Evolutionary conservation across 1,140 invertebrate species (phyloP).

Genomic region (Nymphalis io): DNA sequence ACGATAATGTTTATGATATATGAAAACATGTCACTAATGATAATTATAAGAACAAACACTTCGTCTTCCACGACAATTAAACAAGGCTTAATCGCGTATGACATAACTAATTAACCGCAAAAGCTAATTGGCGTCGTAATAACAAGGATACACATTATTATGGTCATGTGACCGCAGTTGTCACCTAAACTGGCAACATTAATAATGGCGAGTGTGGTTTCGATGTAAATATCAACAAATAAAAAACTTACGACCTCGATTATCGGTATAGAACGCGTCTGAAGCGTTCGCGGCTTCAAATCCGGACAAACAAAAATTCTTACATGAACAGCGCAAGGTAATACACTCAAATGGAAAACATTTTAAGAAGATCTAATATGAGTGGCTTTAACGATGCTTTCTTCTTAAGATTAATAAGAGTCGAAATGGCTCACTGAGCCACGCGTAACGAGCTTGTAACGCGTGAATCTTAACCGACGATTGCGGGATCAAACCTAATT

Average conservation of each 20-base stretch:
- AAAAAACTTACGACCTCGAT: background rate
- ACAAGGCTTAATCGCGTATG: constrained; percentile 22
- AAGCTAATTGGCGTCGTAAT: constrained; percentile 21
- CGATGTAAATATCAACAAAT: background rate
- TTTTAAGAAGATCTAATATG: too few relatives aligned
- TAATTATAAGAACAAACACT: background rate
- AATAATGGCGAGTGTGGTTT: background rate
- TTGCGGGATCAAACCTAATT: too few relatives aligned
- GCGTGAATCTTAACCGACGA: too few relatives aligned
- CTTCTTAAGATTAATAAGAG: too few relatives aligned
- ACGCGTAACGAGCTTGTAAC: too few relatives aligned
- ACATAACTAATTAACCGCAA: constrained; percentile 29
- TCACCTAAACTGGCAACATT: background rate
- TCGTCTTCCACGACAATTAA: background rate
- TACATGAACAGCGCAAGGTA: too few relatives aligned
- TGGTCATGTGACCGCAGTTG: constrained; percentile 9
- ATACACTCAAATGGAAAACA: too few relatives aligned
- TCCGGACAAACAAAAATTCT: too few relatives aligned
- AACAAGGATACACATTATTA: constrained; percentile 13
- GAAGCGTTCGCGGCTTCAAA: too few relatives aligned
- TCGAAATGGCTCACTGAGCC: too few relatives aligned
- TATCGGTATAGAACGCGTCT: background rate
- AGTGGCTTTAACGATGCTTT: too few relatives aligned
- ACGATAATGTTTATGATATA: too few relatives aligned
- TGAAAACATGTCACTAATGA: background rate